Percentiles rank a stretch among this genome's conserved stretches.
Conservation (phyloP, 2,113 vertebrate genomes). For the Callaeas wilsoni region DNA sequence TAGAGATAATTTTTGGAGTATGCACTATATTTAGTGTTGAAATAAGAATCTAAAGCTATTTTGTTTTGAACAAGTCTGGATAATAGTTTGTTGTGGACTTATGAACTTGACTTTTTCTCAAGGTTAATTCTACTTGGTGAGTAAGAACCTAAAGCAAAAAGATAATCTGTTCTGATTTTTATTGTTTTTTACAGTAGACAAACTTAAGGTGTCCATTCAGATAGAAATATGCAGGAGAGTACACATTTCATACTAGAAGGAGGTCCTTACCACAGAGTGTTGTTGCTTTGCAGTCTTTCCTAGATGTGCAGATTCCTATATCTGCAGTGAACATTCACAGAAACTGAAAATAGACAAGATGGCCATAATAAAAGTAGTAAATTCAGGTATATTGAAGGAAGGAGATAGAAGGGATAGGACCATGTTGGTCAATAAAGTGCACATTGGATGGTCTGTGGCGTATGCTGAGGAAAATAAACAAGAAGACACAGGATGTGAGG, state of each 20-base stretch:
- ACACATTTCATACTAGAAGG: neutral
- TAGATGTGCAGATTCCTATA: accelerated
- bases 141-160: neutral
- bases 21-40: neutral
- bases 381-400: neutral
- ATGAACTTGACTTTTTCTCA: neutral
- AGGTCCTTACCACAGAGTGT: neutral
- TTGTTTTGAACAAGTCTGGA: neutral
- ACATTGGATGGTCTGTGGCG: neutral
- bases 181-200: neutral
- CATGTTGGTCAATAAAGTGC: neutral
- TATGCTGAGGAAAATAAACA: neutral
- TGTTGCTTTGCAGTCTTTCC: neutral
- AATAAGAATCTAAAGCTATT: neutral
- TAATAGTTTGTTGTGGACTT: neutral
- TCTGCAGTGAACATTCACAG: neutral
- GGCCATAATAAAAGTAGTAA: neutral
- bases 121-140: neutral
- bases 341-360: neutral
- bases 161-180: neutral
- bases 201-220: neutral
- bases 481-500: neutral
- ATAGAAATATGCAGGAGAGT: neutral
- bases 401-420: neutral
- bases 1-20: neutral